Evolutionary conservation across 2,888 invertebrate species (phyloP), one percentile per base, ranked within the genome.

Genomic region (Plutella xylostella): DNA sequence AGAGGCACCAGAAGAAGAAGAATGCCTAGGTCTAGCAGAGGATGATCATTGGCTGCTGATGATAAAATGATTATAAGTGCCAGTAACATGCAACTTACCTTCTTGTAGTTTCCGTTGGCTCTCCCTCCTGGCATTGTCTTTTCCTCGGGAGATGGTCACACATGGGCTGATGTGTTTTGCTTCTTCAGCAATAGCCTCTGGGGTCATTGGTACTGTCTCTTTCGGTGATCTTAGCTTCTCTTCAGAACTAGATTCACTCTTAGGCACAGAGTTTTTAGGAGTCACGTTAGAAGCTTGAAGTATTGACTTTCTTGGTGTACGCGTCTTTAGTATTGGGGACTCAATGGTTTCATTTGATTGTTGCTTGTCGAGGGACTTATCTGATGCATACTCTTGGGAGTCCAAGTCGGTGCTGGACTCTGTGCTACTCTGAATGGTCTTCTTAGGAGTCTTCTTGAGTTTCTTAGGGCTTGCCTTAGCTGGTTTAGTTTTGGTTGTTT

Each of bases 91-190:
- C 28, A 25, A 34, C 45, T 48, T 60, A 83, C 83, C 84, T 55
- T 77, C 76, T 38, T 64, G 53, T n/a, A 76, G 51, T 54, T 80
- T 84, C 51, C 68, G 61, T 42, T 67, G 73, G 80, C 72, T 85
- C 55, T 90, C 89, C 39, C 72, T 84, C 25, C 87, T 70, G 0
- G 86, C 86, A 52, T 85, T 88, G 1, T 68, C 74, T 53, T 89
- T 90, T 0, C 89, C 89, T 18, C 89, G 65, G 1, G 87, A 87
- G 43, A 85, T 56, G 1, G 87, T 88, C 1, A 90, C 83, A 60
- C 80, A 87, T 0, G 88, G 89, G 49, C 87, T 87, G 0, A 83
- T 67, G 43, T 71, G 79, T 30, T 58, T 62, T 1, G 56, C 57
- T 42, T 63, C 63, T 5, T 66, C 63, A 0, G 43, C 45, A n/a